phyloP scores from a whole-genome alignment of 2,113 vertebrate species.

The Pygoscelis adeliae region DNA sequence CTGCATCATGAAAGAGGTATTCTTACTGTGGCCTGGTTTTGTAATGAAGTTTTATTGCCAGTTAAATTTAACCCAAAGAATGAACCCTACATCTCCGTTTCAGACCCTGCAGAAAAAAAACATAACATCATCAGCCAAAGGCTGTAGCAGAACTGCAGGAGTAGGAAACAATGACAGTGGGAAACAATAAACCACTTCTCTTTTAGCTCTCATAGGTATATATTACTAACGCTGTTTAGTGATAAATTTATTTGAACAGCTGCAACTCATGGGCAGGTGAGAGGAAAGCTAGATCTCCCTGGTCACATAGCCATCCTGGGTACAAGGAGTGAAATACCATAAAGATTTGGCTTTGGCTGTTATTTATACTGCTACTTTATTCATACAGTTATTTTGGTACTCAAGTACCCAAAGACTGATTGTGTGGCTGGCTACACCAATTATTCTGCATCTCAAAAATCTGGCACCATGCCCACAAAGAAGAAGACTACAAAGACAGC shows the following conservation, averaged over 20 bases:
- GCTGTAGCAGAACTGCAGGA: neutral
- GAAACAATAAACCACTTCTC: neutral
- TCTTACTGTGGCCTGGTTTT: neutral
- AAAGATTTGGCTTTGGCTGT: neutral
- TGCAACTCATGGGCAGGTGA: neutral
- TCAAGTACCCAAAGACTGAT: neutral
- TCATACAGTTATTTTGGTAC: neutral
- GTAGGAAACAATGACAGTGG: neutral
- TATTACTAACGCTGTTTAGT: neutral
- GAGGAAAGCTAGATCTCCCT: neutral
- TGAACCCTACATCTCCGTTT: neutral
- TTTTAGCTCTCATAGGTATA: neutral
- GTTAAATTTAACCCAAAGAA: neutral
- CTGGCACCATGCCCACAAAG: neutral
- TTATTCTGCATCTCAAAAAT: neutral
- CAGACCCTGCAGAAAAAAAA: neutral
- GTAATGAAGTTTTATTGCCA: neutral
- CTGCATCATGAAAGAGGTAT: neutral
- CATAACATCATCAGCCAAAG: neutral
- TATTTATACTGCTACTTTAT: neutral
- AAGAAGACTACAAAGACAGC: neutral
- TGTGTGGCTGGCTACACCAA: neutral
- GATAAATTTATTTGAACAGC: neutral
- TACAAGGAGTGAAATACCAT: neutral
- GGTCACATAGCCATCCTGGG: neutral